Conservation (phyloP, 2,113 vertebrate genomes). For the Heterotilapia buettikoferi region DNA sequence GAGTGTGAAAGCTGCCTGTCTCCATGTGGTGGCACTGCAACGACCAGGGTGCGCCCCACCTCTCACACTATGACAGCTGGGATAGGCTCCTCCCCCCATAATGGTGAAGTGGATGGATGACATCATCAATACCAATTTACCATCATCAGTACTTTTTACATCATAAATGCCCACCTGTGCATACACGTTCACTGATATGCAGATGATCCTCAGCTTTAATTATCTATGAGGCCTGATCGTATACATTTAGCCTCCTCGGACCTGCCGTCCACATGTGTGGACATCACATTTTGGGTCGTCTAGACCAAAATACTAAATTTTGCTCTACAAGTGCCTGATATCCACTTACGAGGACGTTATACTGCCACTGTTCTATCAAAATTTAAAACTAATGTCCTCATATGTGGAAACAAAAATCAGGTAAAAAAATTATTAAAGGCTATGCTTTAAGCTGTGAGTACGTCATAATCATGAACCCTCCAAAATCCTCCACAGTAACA, state of each 20-base stretch:
- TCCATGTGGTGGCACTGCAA: background rate
- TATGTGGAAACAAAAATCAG: background rate
- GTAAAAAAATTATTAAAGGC: background rate
- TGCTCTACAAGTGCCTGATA: background rate
- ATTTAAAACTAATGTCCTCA: background rate
- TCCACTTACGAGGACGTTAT: background rate
- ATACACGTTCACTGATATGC: background rate
- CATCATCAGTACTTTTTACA: no score
- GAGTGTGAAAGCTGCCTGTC: background rate
- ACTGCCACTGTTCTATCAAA: background rate
- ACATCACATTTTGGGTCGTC: background rate
- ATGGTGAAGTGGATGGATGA: background rate
- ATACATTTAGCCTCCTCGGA: background rate
- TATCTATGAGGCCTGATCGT: background rate
- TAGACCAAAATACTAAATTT: background rate
- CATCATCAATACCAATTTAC: no score
- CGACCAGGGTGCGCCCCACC: background rate
- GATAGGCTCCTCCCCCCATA: background rate
- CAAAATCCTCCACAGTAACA: background rate
- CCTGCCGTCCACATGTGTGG: background rate
- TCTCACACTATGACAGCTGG: background rate
- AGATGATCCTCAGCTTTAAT: background rate
- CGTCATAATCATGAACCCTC: background rate
- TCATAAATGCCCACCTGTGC: accelerated
- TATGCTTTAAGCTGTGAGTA: background rate